phyloP scores from a whole-genome alignment of 2,113 vertebrate species.

The Ciconia boyciana region DNA sequence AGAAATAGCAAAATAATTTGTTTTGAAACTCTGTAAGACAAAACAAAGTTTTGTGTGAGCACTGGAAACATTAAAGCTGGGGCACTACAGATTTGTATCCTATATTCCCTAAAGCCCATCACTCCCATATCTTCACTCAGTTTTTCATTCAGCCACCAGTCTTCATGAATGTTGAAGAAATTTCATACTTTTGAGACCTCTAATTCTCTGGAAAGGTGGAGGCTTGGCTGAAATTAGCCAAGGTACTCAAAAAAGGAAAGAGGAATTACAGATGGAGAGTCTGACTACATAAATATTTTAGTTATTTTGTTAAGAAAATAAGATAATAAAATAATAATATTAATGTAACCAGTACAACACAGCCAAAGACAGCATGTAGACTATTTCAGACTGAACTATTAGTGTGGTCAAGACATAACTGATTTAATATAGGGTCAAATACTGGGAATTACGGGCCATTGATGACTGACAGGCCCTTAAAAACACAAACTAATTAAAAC shows the following conservation, averaged over 20 bases:
- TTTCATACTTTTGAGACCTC: neutral
- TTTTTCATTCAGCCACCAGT: neutral
- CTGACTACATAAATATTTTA: neutral
- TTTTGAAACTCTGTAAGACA: neutral
- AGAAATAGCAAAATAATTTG: neutral
- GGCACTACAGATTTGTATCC: neutral
- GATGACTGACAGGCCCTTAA: neutral
- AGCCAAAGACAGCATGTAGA: neutral
- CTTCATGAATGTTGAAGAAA: neutral
- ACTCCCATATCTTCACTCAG: neutral
- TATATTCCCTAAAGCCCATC: neutral
- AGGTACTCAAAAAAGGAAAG: neutral
- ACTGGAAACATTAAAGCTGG: neutral
- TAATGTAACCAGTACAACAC: neutral
- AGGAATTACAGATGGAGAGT: neutral
- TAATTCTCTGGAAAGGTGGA: neutral
- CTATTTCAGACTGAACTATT: neutral
- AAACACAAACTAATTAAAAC: neutral
- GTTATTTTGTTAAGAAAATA: neutral
- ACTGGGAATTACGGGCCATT: neutral
- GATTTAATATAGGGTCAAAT: neutral
- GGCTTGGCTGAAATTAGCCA: neutral
- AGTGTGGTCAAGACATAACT: neutral
- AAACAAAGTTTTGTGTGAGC: neutral
- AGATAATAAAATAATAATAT: neutral